Base-by-base conservation (phyloP, 2,113 vertebrate species). In the Pseudopipra pipra region DNA sequence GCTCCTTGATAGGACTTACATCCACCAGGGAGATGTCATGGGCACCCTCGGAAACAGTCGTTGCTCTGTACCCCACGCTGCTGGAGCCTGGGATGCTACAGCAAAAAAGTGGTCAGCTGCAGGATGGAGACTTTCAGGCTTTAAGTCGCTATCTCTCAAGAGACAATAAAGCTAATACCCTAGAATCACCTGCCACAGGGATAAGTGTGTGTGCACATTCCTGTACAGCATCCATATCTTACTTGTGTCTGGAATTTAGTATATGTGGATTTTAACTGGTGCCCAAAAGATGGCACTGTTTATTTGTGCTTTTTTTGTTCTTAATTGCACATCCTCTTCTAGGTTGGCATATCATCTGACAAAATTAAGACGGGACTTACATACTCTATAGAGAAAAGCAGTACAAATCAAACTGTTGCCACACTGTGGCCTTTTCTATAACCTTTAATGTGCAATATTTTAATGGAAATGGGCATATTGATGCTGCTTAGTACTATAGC, bases 251-350 rank as follows among this genome's bases (percentile, higher is more conserved):
- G 35, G 27, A 78, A 62, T 65, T 77, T 61, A 63, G 47, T n/a
- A 24, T 49, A 54, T 20, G 61, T 85, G 84, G 94, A 95, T 76
- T 98, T 97, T 97, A 93, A 81, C 70, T 5, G 4, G 79, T 35
- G 85, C 91, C 98, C 98, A 98, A 98, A 98, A 98, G 98, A 96
- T 98, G 98, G 98, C 98, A 97, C 94, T 98, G 97, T 98, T 98
- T 97, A 92, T 98, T 98, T 98, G 95, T 97, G 73, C 83, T 92
- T 55, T 93, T 95, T 75, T 85, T 39, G 31, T 51, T 87, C 72
- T 96, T 97, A 97, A 96, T 97, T 93, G 87, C 33, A 65, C 71
- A 54, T 28, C 37, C 52, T 85, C 10, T 91, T 76, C 52, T 77
- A 71, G 85, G 52, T 74, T 89, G 94, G 67, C 52, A 49, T 66